Conservation (phyloP, 2,797 vertebrate genomes). For the Neosilurus hyrtlii region DNA sequence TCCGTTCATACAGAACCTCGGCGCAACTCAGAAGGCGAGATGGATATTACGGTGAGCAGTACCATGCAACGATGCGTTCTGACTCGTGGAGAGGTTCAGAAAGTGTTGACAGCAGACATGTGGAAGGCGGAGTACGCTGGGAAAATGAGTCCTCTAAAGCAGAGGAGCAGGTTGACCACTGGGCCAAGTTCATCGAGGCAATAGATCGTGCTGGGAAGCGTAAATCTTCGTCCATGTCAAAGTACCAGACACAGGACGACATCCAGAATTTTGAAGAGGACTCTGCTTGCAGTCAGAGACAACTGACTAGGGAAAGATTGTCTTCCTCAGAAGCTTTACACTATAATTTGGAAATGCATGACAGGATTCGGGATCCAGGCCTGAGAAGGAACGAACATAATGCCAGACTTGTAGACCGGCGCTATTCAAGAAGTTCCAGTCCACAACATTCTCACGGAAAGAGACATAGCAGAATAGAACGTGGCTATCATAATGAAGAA, state of each 20-base stretch:
- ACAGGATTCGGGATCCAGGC: slow-evolving; percentile 48
- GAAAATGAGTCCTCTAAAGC: slow-evolving; percentile 41
- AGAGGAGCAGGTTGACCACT: slow-evolving; percentile 52
- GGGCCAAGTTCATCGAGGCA: slow-evolving; percentile 56
- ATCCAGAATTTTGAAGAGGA: slow-evolving; percentile 55
- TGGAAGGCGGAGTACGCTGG: slow-evolving; percentile 34
- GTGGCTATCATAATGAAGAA: slow-evolving; percentile 38
- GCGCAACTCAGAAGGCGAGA: slow-evolving; percentile 44
- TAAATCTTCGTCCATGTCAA: slow-evolving; percentile 35
- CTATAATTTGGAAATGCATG: slow-evolving; percentile 45
- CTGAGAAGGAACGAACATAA: slow-evolving; percentile 62
- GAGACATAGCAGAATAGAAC: slow-evolving; percentile 43
- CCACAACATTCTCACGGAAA: slow-evolving; percentile 54
- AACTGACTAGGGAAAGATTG: slow-evolving; percentile 57
- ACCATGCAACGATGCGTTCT: slow-evolving; percentile 21
- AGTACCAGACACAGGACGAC: slow-evolving; percentile 53
- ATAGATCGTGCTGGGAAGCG: slow-evolving; percentile 58
- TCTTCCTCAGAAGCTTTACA: slow-evolving; percentile 10
- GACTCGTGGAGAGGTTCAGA: slow-evolving; percentile 47
- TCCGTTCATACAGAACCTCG: slow-evolving; percentile 42
- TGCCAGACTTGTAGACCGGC: slow-evolving; percentile 8
- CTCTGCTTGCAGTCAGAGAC: slow-evolving; percentile 47
- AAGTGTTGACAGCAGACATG: slow-evolving; percentile 23
- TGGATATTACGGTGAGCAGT: slow-evolving; percentile 42
- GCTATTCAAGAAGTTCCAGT: slow-evolving; percentile 56